A percentile compares a stretch with the other conserved stretches of the same genome.
Conservation (phyloP, 2,113 vertebrate genomes). For the Ciconia stormi region DNA sequence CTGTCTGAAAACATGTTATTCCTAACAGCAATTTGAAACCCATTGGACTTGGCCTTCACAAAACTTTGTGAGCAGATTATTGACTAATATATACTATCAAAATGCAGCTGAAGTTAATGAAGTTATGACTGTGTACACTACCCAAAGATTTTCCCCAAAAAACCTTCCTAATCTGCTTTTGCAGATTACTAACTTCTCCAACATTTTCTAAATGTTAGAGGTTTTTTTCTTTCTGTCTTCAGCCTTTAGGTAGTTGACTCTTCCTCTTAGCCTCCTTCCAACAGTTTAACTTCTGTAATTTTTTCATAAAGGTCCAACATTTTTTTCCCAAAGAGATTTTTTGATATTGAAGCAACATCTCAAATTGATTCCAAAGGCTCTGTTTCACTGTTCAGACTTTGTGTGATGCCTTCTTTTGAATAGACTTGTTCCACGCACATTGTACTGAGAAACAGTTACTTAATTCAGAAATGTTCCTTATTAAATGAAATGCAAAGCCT, state of each 20-base stretch:
- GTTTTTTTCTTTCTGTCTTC: neutral
- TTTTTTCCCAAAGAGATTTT: neutral
- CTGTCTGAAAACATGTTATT: neutral
- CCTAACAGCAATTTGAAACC: neutral
- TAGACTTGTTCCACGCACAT: neutral
- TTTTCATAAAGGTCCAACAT: neutral
- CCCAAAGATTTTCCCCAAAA: neutral
- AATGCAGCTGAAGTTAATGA: neutral
- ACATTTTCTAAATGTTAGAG: neutral
- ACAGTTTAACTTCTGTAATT: neutral
- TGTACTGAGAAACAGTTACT: neutral
- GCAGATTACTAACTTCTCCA: neutral
- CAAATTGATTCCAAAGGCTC: neutral
- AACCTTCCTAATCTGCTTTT: neutral
- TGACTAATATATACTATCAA: neutral
- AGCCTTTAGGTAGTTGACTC: neutral
- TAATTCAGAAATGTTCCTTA: neutral
- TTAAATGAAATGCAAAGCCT: neutral
- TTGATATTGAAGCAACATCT: neutral
- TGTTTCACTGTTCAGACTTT: neutral
- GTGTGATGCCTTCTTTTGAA: neutral
- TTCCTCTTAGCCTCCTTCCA: neutral
- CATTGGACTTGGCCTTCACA: neutral
- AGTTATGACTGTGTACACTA: neutral
- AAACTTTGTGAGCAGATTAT: neutral